phyloP scores from a whole-genome alignment of 2,797 vertebrate genomes.

The Falco columbarius region DNA sequence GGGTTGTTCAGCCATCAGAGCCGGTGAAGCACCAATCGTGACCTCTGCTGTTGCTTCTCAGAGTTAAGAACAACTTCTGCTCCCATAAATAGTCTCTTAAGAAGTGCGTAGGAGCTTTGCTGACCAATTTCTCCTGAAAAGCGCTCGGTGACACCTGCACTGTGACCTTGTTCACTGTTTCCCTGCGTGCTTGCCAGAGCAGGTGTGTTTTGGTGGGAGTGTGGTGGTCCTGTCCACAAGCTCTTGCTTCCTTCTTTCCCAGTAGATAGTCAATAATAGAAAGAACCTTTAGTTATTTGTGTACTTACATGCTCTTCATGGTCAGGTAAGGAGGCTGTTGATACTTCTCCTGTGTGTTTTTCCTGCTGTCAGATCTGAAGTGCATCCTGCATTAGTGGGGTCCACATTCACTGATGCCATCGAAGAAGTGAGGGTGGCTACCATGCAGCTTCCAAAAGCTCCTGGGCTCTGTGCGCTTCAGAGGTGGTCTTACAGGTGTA shows the following conservation, averaged over 20 bases:
- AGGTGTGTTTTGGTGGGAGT: not conserved
- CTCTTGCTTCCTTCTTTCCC: not conserved
- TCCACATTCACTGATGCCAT: rapidly evolving
- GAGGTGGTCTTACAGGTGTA: not conserved
- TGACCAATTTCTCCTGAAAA: not conserved
- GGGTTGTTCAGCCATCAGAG: not conserved
- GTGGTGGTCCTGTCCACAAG: not conserved
- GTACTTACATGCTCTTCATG: not conserved
- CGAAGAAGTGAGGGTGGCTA: not conserved
- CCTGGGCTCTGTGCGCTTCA: not conserved
- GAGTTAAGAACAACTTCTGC: constrained; percentile 25
- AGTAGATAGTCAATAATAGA: rapidly evolving
- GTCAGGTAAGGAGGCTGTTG: not conserved
- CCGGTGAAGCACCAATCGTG: not conserved
- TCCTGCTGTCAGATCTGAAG: not conserved
- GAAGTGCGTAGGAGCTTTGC: constrained; percentile 19
- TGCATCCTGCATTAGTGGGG: not conserved
- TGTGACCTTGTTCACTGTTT: not conserved
- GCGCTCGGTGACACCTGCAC: not conserved
- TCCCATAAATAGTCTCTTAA: constrained; percentile 57
- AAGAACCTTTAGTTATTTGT: not conserved
- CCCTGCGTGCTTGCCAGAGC: not conserved
- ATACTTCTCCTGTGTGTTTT: not conserved
- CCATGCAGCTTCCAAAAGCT: not conserved
- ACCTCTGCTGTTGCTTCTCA: not conserved